Conservation (phyloP, 1,140 invertebrate genomes). For the Rhagoletis zephyria region DNA sequence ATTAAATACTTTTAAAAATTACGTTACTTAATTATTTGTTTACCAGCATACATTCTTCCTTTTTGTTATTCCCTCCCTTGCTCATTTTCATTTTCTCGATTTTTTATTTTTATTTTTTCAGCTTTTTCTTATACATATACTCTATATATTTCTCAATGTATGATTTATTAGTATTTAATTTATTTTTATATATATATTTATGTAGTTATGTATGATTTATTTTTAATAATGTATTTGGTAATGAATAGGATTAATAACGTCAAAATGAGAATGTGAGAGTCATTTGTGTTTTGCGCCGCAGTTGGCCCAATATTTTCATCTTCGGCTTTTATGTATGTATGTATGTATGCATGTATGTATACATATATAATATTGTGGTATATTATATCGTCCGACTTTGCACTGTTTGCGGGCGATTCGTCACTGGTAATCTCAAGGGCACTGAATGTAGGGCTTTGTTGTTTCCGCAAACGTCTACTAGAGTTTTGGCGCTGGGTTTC, state of each 20-base stretch:
- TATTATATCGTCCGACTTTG: neutral
- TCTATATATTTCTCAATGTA: constrained; percentile 32
- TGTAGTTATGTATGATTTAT: constrained; percentile 34
- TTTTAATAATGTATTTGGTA: constrained; percentile 23
- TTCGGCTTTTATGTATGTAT: neutral
- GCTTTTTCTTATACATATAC: neutral
- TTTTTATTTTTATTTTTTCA: constrained; percentile 9
- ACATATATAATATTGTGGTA: neutral
- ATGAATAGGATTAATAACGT: constrained; percentile 51
- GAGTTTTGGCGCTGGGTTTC: constrained; percentile 50
- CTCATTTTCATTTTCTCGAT: neutral
- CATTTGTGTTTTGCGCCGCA: constrained; percentile 35
- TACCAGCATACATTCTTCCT: constrained; percentile 2
- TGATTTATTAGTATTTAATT: neutral
- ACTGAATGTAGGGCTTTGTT: constrained; percentile 35
- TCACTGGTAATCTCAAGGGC: constrained; percentile 8
- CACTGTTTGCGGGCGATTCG: neutral
- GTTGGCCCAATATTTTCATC: constrained; percentile 7
- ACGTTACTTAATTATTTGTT: constrained; percentile 53
- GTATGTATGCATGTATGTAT: neutral
- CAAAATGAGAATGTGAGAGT: constrained; percentile 53
- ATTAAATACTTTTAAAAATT: constrained; percentile 55
- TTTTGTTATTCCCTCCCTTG: neutral
- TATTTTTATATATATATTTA: no score
- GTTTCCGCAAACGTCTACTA: constrained; percentile 32